Evolutionary conservation across 2,797 vertebrate genomes (phyloP), one percentile per base, ranked within the genome.

Genomic region (Capromys pilorides): DNA sequence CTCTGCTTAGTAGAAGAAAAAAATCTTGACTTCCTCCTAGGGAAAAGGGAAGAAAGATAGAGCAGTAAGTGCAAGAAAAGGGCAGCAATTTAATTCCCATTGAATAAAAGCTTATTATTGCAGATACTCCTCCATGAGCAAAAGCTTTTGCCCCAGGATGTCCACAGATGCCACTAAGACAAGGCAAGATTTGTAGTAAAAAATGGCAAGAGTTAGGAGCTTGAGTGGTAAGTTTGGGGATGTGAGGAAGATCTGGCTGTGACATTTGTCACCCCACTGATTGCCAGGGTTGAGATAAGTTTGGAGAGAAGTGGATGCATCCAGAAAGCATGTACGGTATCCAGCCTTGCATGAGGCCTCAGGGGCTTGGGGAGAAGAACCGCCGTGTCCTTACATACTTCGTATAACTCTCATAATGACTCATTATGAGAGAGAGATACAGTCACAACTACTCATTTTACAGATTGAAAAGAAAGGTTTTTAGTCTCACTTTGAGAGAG

Each of bases 131-230:
- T 59, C 59, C 4, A 33, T 6, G 13, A 73, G 61, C 31, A 45
- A 39, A 22, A 78, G 49, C 18, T 11, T 9, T 19, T 54, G 45
- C 9, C 54, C 78, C 51, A 1, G 41, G 41, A 22, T 28, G 1
- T 2, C 3, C 2, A 2, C 0, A 0, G 2, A 1, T 8, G 5
- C 16, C 54, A 21, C 41, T 22, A 18, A 57, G 36, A 59, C 8
- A 28, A 57, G 69, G 6, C 0, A 61, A 84, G 49, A 54, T 57
- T 62, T 85, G 54, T 21, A 24, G 6, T 26, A 6, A 31, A 79
- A 79, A 66, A 69, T 9, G 54, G 33, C 67, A 73, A 41, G 11
- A 2, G 8, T 28, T 18, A 28, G 59, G 31, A 57, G 54, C 54
- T 57, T 57, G 54, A 45, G 45, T 45, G 45, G 45, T 45, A 45